A percentile compares a stretch with the other conserved stretches of the same genome.
Conservation (phyloP, 2,888 invertebrate genomes). For the Xestobium rufovillosum region DNA sequence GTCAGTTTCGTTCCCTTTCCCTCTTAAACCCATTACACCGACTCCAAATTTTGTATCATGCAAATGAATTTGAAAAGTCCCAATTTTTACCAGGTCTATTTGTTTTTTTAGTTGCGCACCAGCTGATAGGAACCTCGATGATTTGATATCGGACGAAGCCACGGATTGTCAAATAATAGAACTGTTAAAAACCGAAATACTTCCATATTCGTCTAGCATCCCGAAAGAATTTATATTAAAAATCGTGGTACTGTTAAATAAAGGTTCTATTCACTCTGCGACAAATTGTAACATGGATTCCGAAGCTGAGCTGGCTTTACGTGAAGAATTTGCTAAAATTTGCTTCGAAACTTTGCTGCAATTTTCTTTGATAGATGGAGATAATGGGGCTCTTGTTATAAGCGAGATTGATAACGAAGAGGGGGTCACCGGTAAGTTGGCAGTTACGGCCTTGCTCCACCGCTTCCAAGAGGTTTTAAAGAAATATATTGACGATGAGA, state of each 20-base stretch:
- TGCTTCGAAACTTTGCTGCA: constrained; percentile 94
- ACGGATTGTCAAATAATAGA: constrained; percentile 78
- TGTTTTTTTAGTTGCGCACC: constrained; percentile 43
- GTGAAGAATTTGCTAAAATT: constrained; percentile 93
- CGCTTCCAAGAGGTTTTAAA: constrained; percentile 88
- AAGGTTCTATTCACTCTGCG: constrained; percentile 77
- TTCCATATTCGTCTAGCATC: constrained; percentile 70
- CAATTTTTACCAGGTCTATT: too few relatives aligned
- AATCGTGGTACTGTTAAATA: constrained; percentile 75
- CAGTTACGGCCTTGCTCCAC: constrained; percentile 86
- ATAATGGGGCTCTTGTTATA: constrained; percentile 43
- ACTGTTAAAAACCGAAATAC: constrained; percentile 70
- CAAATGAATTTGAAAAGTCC: too few relatives aligned
- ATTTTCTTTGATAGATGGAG: constrained; percentile 78
- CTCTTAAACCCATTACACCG: too few relatives aligned
- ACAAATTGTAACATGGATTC: constrained; percentile 61
- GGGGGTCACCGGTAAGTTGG: constrained; percentile 64
- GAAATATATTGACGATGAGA: constrained; percentile 78
- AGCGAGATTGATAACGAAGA: constrained; percentile 40
- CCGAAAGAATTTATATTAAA: constrained; percentile 76
- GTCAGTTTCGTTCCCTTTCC: too few relatives aligned
- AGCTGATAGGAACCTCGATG: constrained; percentile 52
- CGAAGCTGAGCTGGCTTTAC: constrained; percentile 70
- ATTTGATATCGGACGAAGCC: constrained; percentile 62
- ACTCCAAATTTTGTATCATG: too few relatives aligned